Evolutionary conservation across 2,888 invertebrate species (phyloP), one percentile per base, ranked within the genome.

Genomic region (Iselma pallidipennis): DNA sequence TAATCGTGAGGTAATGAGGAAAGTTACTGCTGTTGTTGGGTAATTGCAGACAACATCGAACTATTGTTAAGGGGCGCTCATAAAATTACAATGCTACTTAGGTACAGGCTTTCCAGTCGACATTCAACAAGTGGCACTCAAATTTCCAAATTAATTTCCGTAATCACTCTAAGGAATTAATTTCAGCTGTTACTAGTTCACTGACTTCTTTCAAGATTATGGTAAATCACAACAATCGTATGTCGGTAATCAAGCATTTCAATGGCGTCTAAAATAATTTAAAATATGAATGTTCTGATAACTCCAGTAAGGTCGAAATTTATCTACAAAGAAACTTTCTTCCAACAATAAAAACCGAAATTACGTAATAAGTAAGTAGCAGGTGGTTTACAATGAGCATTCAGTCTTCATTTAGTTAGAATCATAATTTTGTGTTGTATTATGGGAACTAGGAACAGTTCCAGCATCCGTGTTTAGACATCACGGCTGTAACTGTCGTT

Each of bases 1-100:
- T 28, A 73, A 74, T 74, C 73, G 71, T 67, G 66, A 72, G 70
- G 72, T 74, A 74, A 74, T 74, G 74, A 74, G 72, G 62, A 65
- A 16, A 67, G 59, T 66, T 66, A 66, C 70, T 66, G 65, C 66
- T 68, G 68, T 67, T 65, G 63, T 58, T 66, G 68, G 68, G 71
- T 73, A 71, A 69, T 72, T 71, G 69, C 66, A 66, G 68, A 69
- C 68, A 68, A 66, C 67, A 65, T 63, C 61, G 65, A 54, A 63
- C 69, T 59, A 71, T 70, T 72, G 70, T 73, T 69, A 67, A 60
- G 68, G 66, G 66, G 60, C 66, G 70, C 67, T 68, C 70, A 63
- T 69, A 67, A 71, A 73, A 71, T 68, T 65, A 66, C 66, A 69
- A 59, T 56, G 63, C 63, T 65, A 65, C 63, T 61, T 55, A n/a